These are phyloP conservation scores for Autographa pulchrina DNA, from an alignment of 2,888 invertebrate genomes.

Conservation along the genomic window DNA sequence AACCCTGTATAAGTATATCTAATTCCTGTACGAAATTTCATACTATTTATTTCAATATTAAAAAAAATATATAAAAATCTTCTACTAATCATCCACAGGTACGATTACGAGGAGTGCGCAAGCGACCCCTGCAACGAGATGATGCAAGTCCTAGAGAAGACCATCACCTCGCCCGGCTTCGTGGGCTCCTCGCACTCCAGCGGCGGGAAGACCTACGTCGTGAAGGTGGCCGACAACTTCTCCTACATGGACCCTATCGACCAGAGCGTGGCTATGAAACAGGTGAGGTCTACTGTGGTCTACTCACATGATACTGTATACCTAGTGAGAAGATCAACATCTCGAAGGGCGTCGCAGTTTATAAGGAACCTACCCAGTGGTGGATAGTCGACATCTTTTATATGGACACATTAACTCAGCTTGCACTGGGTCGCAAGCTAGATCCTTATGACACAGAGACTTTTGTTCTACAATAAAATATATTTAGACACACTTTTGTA, in stretches of 20 bases:
- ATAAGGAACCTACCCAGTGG: too few relatives aligned
- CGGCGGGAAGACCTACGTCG: constrained; percentile 92
- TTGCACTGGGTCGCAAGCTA: too few relatives aligned
- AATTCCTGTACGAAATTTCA: too few relatives aligned
- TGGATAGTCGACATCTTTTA: too few relatives aligned
- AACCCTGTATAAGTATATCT: too few relatives aligned
- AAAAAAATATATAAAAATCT: too few relatives aligned
- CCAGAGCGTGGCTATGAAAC: constrained; percentile 95
- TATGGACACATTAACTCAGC: too few relatives aligned
- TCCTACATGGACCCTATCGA: constrained; percentile 99
- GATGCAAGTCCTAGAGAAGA: constrained; percentile 94
- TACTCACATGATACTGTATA: background rate
- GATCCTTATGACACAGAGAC: too few relatives aligned
- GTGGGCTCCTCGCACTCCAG: constrained; percentile 89
- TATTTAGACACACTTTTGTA: too few relatives aligned
- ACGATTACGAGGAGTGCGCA: constrained; percentile 99
- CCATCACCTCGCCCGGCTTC: constrained; percentile 91
- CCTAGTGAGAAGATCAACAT: background rate
- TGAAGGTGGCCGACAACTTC: constrained; percentile 97
- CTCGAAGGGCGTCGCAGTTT: too few relatives aligned
- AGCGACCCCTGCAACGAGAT: constrained; percentile 96
- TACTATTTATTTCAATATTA: too few relatives aligned
- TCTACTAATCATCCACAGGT: constrained; percentile 85
- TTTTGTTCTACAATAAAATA: too few relatives aligned
- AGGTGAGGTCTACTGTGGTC: constrained; percentile 86